Conservation (phyloP, 2,888 invertebrate genomes). For the Linnaemya vulpina region DNA sequence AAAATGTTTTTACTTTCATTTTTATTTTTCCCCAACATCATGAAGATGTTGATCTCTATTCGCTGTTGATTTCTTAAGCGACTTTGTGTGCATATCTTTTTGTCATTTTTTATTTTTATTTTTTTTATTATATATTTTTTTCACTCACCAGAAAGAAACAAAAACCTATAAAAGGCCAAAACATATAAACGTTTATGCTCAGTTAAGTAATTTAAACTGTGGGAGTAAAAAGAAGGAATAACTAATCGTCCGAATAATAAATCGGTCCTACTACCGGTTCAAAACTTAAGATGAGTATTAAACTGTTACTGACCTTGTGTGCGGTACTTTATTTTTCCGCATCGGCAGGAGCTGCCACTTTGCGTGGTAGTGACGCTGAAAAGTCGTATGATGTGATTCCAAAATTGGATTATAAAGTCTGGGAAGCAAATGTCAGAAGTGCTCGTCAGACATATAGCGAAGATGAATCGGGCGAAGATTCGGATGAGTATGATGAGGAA, state of each 20-base stretch:
- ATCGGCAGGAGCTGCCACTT: slow-evolving; percentile 72
- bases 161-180: slow-evolving; percentile 70
- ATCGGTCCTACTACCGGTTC: not conserved
- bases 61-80: slow-evolving; percentile 45
- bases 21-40: slow-evolving; percentile 72
- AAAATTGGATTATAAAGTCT: slow-evolving; percentile 47
- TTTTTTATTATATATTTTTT: not conserved
- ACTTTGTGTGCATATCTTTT: slow-evolving; percentile 37
- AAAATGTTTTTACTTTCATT: slow-evolving; percentile 76
- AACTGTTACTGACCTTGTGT: slow-evolving; percentile 46
- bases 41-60: slow-evolving; percentile 37
- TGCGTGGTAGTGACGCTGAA: not conserved
- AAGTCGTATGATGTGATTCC: slow-evolving; percentile 36
- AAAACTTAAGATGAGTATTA: slow-evolving; percentile 48
- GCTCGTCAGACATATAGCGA: slow-evolving; percentile 64
- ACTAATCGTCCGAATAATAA: not conserved
- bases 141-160: slow-evolving; percentile 28
- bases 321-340: slow-evolving; percentile 70
- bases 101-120: not conserved
- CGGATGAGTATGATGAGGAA: slow-evolving; percentile 74
- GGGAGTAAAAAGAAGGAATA: slow-evolving; percentile 64
- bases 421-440: slow-evolving; percentile 42
- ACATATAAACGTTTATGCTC: slow-evolving; percentile 60
- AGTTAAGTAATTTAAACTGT: slow-evolving; percentile 69
- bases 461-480: slow-evolving; percentile 73